These are phyloP conservation scores for Sporophila hypoxantha DNA, from an alignment of 2,113 vertebrate genomes.

Conservation along the genomic window DNA sequence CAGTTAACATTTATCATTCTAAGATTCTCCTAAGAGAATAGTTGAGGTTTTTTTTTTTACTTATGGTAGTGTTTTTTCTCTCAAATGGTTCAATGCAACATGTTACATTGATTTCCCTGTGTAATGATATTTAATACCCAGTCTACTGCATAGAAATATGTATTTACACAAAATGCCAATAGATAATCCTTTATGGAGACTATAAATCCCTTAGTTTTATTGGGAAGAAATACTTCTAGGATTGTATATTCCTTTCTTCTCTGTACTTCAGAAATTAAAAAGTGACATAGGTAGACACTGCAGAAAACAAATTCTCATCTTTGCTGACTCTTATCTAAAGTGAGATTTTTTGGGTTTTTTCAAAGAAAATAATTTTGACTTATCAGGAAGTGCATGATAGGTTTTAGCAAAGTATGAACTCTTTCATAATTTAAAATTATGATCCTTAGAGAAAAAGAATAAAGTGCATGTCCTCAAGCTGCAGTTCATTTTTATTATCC, in stretches of 20 bases:
- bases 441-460: neutral
- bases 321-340: neutral
- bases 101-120: neutral
- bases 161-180: neutral
- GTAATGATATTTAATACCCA: neutral
- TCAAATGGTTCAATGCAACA: neutral
- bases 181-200: neutral
- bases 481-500: neutral
- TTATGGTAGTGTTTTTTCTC: neutral
- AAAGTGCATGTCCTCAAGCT: neutral
- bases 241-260: neutral
- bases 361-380: neutral
- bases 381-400: neutral
- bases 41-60: neutral
- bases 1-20: neutral
- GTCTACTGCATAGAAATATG: neutral
- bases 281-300: neutral
- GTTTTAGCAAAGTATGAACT: neutral
- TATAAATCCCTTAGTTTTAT: neutral
- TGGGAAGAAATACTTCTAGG: neutral
- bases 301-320: neutral
- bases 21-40: neutral
- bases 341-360: neutral
- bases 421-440: neutral
- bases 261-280: neutral